Evolutionary conservation across 2,113 vertebrate genomes (phyloP), one percentile per base, ranked within the genome.

Genomic region (Neotoma lepida): DNA sequence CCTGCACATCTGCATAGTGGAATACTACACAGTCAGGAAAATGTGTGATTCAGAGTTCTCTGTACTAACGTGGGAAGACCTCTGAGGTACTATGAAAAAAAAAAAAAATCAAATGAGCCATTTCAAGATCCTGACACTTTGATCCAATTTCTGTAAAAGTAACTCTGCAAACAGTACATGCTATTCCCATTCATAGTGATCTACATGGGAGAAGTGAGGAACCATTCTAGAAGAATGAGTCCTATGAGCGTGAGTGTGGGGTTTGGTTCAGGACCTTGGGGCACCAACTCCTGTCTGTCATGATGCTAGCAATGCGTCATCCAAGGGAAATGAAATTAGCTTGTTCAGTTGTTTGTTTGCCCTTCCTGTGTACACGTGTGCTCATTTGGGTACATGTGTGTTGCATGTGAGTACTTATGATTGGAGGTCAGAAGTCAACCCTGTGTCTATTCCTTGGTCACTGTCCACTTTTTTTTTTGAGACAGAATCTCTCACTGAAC

Each of bases 221-320:
- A 56, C 90, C 33, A 18, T 44, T 88, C 68, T 44, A 33, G 63
- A 91, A 80, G 66, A n/a, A 46, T 9, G n/a, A 39, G 64, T 46
- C 44, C 41, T 44, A 15, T 56, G 49, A 54, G 14, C 39, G 49
- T 54, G 20, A 41, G 33, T 22, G 63, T 68, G 20, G 49, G 46
- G 33, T 12, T n/a, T n/a, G 35, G 35, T 13, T 39, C 13, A 8
- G 49, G 51, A 41, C 68, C 46, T 39, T 20, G 18, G 68, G 66
- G 33, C 14, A 17, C 26, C 9, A 28, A 20, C 49, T 54, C 49
- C 49, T 30, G 68, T 73, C 86, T 33, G 15, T 10, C 58, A 30
- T 54, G 70, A 46, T 17, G 51, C 30, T 1, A 10, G 18, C 54
- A 35, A 58, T 0, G 0, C 28, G 0, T 44, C 0, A 1, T n/a